A percentile compares a stretch with the other conserved stretches of the same genome.
Evolutionary conservation across 1,140 invertebrate genomes (phyloP).

Genomic region (Globodera rostochiensis): DNA sequence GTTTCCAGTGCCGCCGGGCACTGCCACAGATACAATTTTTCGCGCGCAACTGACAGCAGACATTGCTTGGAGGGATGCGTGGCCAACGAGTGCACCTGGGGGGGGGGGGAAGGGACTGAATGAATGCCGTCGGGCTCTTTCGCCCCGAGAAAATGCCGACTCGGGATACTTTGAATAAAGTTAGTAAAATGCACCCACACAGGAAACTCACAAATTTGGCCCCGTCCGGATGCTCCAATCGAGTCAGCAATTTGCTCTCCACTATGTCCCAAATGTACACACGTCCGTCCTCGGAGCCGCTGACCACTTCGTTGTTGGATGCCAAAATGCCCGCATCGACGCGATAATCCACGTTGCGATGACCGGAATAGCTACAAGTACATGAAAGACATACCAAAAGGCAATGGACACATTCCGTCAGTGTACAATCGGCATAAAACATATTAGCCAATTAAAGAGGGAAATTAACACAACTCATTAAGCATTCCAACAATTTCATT

Average conservation of each 20-base stretch:
- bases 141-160: no score
- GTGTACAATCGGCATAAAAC: no score
- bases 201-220: constrained; percentile 37
- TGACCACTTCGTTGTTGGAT: constrained; percentile 48
- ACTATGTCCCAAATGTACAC: constrained; percentile 49
- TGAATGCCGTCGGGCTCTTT: no score
- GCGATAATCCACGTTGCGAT: constrained; percentile 43
- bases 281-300: constrained; percentile 45
- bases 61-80: constrained; percentile 51
- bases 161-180: no score
- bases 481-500: no score
- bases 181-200: neutral
- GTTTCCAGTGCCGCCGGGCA: neutral
- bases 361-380: constrained; percentile 37
- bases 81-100: constrained; percentile 36
- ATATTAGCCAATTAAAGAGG: no score
- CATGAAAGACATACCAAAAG: no score
- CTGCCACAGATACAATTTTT: constrained; percentile 48
- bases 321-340: constrained; percentile 46
- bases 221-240: constrained; percentile 36
- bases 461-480: no score
- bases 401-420: no score
- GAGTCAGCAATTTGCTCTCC: constrained; percentile 35
- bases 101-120: no score
- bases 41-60: constrained; percentile 32